Evolutionary conservation across 1,140 invertebrate species (phyloP).

Genomic region (Asbolus verrucosus): DNA sequence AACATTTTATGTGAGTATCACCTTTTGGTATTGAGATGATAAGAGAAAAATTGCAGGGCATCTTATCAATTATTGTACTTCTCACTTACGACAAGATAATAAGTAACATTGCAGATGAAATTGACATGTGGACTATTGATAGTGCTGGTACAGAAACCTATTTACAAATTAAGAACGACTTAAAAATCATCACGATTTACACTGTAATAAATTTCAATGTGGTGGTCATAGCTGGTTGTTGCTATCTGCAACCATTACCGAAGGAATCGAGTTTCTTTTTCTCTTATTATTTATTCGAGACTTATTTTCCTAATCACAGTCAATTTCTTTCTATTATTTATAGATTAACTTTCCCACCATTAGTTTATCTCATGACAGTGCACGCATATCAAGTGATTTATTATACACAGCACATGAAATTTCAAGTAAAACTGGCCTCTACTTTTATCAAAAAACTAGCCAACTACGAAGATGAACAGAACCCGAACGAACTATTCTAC

Average conservation of each 20-base stretch:
- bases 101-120: not conserved
- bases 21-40: no score
- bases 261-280: not conserved
- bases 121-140: conserved; percentile 5
- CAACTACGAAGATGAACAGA: no score
- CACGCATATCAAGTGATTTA: not conserved
- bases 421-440: no score
- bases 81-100: no score
- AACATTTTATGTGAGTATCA: no score
- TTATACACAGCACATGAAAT: not conserved
- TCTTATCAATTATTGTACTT: no score
- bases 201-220: not conserved
- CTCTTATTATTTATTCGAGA: not conserved
- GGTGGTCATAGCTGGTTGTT: not conserved
- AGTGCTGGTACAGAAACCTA: not conserved
- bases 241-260: not conserved
- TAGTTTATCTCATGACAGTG: not conserved
- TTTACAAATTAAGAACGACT: not conserved
- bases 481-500: no score
- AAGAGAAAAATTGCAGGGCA: no score
- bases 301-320: not conserved
- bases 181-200: not conserved
- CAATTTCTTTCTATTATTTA: not conserved
- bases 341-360: not conserved
- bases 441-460: no score